phyloP scores from a whole-genome alignment of 2,797 vertebrate species.

The Hipposideros larvatus region DNA sequence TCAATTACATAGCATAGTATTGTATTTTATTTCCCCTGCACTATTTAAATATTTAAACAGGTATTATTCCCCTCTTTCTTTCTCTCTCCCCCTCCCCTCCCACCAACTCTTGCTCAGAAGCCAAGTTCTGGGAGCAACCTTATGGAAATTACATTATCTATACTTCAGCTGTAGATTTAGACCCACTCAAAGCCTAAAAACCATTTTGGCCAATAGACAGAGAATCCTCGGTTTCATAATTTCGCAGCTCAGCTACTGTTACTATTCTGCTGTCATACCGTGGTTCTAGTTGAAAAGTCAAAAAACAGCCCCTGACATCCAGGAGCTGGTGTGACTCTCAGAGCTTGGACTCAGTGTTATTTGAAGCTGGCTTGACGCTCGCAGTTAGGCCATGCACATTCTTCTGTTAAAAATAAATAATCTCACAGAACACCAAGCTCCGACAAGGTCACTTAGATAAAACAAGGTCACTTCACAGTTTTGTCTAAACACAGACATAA shows the following conservation, averaged over 20 bases:
- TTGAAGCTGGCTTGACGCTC: background rate
- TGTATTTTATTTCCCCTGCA: constrained; percentile 3
- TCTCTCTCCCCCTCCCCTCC: no score
- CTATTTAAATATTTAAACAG: constrained; percentile 12
- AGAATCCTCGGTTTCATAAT: background rate
- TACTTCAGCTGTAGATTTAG: background rate
- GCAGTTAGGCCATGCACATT: background rate
- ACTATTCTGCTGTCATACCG: background rate
- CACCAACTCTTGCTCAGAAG: background rate
- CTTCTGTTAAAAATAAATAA: background rate
- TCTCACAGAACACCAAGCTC: background rate
- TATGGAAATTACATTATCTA: background rate
- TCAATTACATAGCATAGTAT: background rate
- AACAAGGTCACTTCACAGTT: background rate
- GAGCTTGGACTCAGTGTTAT: background rate
- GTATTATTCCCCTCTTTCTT: background rate
- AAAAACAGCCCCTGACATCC: background rate
- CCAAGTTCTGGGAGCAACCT: background rate
- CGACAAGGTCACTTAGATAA: background rate
- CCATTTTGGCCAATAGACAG: background rate
- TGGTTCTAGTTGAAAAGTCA: background rate
- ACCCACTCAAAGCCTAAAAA: background rate
- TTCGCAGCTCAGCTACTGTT: background rate
- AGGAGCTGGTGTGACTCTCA: background rate
- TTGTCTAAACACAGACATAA: background rate